These are phyloP conservation scores for Dromaius novaehollandiae DNA, from an alignment of 2,113 vertebrate species.

Conservation along the genomic window DNA sequence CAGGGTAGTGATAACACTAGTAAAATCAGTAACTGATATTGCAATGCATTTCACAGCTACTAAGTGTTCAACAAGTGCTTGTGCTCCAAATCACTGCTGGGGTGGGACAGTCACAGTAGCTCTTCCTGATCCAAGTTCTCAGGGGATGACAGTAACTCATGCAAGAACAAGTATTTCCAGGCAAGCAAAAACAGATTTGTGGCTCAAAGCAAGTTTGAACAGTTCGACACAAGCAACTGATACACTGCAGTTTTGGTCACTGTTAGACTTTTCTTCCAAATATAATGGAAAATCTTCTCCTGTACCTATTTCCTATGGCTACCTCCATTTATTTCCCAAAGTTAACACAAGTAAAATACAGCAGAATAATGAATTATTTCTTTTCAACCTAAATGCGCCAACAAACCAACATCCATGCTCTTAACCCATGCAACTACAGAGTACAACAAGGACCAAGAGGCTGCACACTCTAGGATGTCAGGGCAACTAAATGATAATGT, in stretches of 20 bases:
- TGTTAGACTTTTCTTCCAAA: neutral
- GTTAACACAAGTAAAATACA: neutral
- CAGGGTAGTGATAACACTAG: neutral
- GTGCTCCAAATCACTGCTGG: neutral
- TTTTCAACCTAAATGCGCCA: neutral
- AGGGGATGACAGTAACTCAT: neutral
- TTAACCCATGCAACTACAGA: neutral
- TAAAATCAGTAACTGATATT: neutral
- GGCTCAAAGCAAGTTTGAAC: neutral
- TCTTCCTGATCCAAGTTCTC: neutral
- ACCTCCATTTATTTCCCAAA: neutral
- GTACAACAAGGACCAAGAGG: neutral
- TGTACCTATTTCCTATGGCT: neutral
- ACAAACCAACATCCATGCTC: neutral
- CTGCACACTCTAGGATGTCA: too few relatives aligned
- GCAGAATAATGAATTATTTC: neutral
- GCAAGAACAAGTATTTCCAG: constrained; percentile 1
- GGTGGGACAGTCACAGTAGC: constrained; percentile 1
- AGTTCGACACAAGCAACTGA: neutral
- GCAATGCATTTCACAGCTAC: neutral
- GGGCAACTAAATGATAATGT: too few relatives aligned
- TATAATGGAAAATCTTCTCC: neutral
- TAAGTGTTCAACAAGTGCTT: neutral
- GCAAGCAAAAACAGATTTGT: neutral
- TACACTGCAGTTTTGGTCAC: neutral